phyloP scores from a whole-genome alignment of 2,113 vertebrate genomes.

The Mellivora capensis region DNA sequence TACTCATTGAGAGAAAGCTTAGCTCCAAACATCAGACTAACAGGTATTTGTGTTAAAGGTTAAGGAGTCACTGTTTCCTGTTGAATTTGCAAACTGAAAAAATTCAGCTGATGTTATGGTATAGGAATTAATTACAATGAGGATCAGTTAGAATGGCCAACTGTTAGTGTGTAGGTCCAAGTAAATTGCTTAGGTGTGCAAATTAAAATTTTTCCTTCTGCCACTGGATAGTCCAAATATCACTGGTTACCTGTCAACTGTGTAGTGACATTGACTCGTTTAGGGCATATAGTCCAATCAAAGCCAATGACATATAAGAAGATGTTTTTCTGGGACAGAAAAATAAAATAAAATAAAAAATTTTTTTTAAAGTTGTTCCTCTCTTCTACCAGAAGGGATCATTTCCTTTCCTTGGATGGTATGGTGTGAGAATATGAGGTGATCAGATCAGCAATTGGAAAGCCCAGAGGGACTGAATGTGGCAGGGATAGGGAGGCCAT shows the following conservation, averaged over 20 bases:
- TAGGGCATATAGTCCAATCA: not conserved
- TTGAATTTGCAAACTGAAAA: not conserved
- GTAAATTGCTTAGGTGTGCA: not conserved
- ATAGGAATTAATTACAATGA: not conserved
- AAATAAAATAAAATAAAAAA: not conserved
- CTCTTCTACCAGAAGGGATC: not conserved
- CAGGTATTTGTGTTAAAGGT: not conserved
- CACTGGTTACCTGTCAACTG: not conserved
- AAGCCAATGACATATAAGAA: not conserved
- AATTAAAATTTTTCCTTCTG: not conserved
- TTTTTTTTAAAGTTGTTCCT: not conserved
- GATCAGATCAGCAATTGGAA: not conserved
- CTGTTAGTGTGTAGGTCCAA: not conserved
- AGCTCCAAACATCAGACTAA: not conserved
- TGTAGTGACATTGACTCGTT: not conserved
- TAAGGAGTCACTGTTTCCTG: not conserved
- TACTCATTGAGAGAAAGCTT: not conserved
- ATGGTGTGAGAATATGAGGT: not conserved
- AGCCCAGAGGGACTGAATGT: fast-evolving
- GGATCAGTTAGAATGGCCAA: not conserved
- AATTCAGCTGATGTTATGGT: not conserved
- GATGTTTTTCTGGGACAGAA: not conserved
- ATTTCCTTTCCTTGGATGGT: not conserved
- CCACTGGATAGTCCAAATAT: not conserved
- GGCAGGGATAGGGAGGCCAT: not conserved